Percentiles rank a stretch among this genome's conserved stretches.
Conservation (phyloP, 2,888 invertebrate species). For the Tupiocoris notatus region DNA sequence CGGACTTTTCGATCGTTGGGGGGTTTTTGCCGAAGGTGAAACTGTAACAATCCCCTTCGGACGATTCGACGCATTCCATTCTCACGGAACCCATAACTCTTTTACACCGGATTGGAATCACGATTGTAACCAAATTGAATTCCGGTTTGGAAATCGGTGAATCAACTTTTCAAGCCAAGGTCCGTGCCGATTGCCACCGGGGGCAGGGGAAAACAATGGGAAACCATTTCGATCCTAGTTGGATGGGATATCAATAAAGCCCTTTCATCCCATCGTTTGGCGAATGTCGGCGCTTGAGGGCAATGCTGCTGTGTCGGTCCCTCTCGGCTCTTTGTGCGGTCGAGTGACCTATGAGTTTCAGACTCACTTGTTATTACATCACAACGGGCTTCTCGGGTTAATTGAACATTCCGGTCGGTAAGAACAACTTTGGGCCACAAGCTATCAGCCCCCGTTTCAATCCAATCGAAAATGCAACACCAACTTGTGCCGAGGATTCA, state of each 20-base stretch:
- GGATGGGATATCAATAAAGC: background rate
- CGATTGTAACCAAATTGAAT: background rate
- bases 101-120: background rate
- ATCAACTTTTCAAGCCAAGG: background rate
- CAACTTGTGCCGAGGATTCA: too few species aligned
- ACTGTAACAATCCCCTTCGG: background rate
- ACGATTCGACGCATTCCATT: background rate
- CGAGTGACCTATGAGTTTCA: constrained; percentile 8
- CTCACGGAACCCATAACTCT: background rate
- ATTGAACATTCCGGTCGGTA: constrained; percentile 10
- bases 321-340: background rate
- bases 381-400: background rate
- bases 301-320: background rate
- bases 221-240: background rate
- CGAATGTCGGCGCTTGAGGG: background rate
- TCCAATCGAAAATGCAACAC: background rate
- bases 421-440: background rate
- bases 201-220: background rate
- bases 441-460: background rate
- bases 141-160: background rate
- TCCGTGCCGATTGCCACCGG: background rate
- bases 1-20: background rate
- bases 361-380: constrained; percentile 17
- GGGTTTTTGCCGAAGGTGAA: background rate
- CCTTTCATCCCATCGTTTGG: background rate